phyloP scores from a whole-genome alignment of 2,888 invertebrate species.

The Amorpha juglandis region DNA sequence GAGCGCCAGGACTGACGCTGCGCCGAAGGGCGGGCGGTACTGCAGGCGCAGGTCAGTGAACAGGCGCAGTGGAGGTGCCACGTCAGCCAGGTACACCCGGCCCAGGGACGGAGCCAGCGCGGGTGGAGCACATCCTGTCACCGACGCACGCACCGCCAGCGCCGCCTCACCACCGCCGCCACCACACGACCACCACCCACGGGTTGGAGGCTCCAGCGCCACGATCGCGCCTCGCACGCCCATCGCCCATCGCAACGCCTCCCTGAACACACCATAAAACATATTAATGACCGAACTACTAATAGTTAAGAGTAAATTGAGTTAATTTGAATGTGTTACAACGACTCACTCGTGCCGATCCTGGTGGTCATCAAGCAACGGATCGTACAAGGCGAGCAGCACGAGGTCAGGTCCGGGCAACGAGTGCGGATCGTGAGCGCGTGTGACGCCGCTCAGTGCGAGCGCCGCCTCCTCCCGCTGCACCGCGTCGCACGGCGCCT shows the following conservation, averaged over 20 bases:
- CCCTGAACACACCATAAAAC: conserved; percentile 9
- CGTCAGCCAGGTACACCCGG: conserved; percentile 92
- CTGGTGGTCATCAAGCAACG: conserved; percentile 37
- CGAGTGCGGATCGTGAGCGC: conserved; percentile 37
- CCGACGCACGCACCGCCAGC: conserved; percentile 50
- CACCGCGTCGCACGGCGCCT: conserved; percentile 58
- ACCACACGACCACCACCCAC: conserved; percentile 59
- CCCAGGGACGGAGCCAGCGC: conserved; percentile 51
- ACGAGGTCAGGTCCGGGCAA: conserved; percentile 58
- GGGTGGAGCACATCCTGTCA: conserved; percentile 50
- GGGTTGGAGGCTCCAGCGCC: conserved; percentile 87
- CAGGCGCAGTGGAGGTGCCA: conserved; percentile 90
- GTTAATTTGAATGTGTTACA: too few relatives aligned
- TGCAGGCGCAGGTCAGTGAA: conserved; percentile 90
- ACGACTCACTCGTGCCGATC: conserved; percentile 43
- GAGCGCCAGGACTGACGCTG: conserved; percentile 68
- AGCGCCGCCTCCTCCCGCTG: conserved; percentile 40
- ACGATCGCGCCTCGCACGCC: conserved; percentile 53
- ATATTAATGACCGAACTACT: too few relatives aligned
- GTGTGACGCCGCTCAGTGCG: conserved; percentile 77
- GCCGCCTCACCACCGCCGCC: conserved; percentile 50
- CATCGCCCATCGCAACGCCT: conserved; percentile 33
- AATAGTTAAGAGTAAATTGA: too few relatives aligned
- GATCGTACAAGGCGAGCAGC: conserved; percentile 62
- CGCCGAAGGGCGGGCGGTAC: conserved; percentile 92